Evolutionary conservation across 2,113 vertebrate species (phyloP), one percentile per base, ranked within the genome.

Genomic region (Laticauda colubrina): DNA sequence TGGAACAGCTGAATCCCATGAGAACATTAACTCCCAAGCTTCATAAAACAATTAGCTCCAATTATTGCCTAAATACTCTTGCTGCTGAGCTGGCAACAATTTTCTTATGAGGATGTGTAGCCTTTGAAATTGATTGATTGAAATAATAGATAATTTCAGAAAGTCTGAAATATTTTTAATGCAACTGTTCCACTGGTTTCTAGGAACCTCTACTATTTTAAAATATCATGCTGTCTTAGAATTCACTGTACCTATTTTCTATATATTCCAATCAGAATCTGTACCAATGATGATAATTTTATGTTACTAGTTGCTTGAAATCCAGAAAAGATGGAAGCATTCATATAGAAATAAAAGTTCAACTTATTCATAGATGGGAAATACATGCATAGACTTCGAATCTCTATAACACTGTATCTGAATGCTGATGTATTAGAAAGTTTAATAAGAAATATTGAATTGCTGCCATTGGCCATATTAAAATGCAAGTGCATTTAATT

Each of bases 391-490:
- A 4, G 48, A 15, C 64, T 91, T 91, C n/a, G 4, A 86, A 91
- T 56, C 9, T n/a, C 39, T 29, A 18, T 14, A 48, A 86, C 54
- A 48, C 29, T 57, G 81, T 39, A 87, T 57, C 20, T 86, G 54
- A 59, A 91, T 87, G 54, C 90, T 86, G 56, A 34, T 29, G 34
- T 61, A n/a, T 29, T 87, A 57, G 45, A 92, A 91, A 94, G 90
- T 91, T 26, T 88, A 57, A 39, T n/a, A 92, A 61, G 85, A 39
- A 61, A 48, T 39, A 51, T 61, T 29, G 48, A 69, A 51, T 29
- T 88, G n/a, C 11, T 92, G 10, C 48, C 59, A 69, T 54, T 54
- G 91, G n/a, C 86, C n/a, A 86, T 69, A 92, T 92, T 92, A 88
- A 92, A 92, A 21, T 75, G 1, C 54, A 87, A 55, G 53, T 43